A percentile compares a stretch with the other conserved stretches of the same genome.
Evolutionary conservation across 2,113 vertebrate species (phyloP).

Genomic region (Bufo bufo): DNA sequence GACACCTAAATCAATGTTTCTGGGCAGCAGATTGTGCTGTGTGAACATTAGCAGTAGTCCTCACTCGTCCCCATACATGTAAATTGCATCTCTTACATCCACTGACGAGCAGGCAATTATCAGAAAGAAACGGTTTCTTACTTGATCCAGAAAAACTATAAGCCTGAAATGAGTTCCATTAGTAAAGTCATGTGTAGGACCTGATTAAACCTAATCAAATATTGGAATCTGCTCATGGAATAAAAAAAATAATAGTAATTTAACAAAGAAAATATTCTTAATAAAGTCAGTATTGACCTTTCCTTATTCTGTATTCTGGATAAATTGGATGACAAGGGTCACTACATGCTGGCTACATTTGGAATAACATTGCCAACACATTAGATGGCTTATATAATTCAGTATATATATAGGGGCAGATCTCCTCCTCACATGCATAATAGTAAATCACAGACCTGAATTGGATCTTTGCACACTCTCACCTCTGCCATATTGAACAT

Average conservation of each 20-base stretch:
- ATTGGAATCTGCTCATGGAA: neutral
- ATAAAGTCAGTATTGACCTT: slow-evolving; percentile 31
- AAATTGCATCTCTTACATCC: too few relatives aligned
- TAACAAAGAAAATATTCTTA: neutral
- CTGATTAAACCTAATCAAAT: neutral
- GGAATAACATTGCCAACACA: slow-evolving; percentile 3
- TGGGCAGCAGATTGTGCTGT: too few relatives aligned
- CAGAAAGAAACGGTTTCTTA: neutral
- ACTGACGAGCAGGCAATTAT: too few relatives aligned
- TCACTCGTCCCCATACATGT: too few relatives aligned
- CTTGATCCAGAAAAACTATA: neutral
- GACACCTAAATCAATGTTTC: too few relatives aligned
- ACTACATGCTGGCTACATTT: neutral
- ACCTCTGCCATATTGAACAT: slow-evolving; percentile 8
- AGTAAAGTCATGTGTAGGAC: neutral
- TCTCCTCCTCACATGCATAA: neutral
- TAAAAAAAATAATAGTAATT: neutral
- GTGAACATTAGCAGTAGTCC: too few relatives aligned
- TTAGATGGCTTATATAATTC: slow-evolving; percentile 23
- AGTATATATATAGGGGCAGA: slow-evolving; percentile 11
- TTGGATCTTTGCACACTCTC: slow-evolving; percentile 41
- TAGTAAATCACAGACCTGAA: slow-evolving; percentile 35
- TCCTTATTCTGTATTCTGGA: neutral
- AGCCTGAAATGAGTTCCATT: neutral
- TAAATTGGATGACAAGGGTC: slow-evolving; percentile 17